Base-by-base conservation (phyloP, 2,888 invertebrate genomes). In the Sminthurinus aureus region DNA sequence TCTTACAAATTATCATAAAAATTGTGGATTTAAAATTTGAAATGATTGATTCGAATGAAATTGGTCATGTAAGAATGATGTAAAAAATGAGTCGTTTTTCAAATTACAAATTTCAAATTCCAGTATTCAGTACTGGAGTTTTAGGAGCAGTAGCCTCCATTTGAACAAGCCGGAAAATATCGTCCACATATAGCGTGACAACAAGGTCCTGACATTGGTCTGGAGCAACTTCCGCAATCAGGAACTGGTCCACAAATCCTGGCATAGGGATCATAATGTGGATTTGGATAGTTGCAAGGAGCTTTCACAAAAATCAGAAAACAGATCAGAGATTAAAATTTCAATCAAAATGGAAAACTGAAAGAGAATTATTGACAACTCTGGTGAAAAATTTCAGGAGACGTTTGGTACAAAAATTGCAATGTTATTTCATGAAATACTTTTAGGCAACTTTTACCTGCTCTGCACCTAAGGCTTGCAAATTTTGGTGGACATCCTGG, bases 231-330 rank as follows among this genome's bases (percentile, higher is more conserved):
- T 22, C 77, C 77, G 12, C 58, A 52, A 38, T 58, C 20, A 0
- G 80, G n/a, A 2, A 71, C 80, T 11, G 80, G 73, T 0, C 52
- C 80, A 73, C 80, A 80, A 22, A 80, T n/a, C 8, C 80, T 18
- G 13, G 52, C 73, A 58, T 9, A 73, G 38, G 73, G 73, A 22
- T 80, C 73, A 24, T 80, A 80, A 15, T 69, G 69, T n/a, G 80
- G 80, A 58, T 80, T 73, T 3, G 80, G 80, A 22, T 80, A 80
- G 22, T 80, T 80, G 22, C 80, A 80, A 52, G 80, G 80, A 9
- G 52, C 80, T 69, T 64, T 64, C 12, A 52, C 8, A 52, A 52
- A n/a, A n/a, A n/a, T 52, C 52, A 52, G n/a, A n/a, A n/a, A n/a
- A n/a, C n/a, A n/a, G n/a, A n/a, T n/a, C n/a, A n/a, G n/a, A n/a